These are phyloP conservation scores for Malurus melanocephalus DNA, from an alignment of 2,113 vertebrate species.

Conservation along the genomic window DNA sequence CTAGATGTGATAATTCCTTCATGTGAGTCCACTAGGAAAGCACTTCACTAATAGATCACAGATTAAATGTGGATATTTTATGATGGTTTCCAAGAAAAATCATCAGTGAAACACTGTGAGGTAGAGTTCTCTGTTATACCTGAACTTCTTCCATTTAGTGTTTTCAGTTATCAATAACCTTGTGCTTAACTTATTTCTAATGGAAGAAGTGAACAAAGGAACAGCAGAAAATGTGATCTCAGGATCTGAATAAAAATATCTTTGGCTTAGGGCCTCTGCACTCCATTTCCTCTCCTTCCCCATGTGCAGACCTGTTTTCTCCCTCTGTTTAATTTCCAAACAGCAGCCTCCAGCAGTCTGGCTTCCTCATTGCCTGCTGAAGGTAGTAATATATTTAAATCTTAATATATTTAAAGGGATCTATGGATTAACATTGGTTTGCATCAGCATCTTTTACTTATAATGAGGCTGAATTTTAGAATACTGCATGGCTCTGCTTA, in stretches of 20 bases:
- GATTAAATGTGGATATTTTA: not conserved
- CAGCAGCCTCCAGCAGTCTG: not conserved
- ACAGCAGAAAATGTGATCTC: constrained; percentile 5
- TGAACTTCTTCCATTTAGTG: constrained; percentile 26
- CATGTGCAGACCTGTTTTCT: not conserved
- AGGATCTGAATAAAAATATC: constrained; percentile 26
- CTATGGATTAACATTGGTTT: not conserved
- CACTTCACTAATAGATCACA: not conserved
- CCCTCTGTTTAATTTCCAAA: not conserved
- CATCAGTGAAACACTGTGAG: not conserved
- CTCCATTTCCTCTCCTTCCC: not conserved
- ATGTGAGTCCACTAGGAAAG: not conserved
- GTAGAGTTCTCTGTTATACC: not conserved
- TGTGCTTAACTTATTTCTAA: constrained; percentile 17
- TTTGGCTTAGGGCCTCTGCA: constrained; percentile 2
- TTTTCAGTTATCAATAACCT: constrained; percentile 45
- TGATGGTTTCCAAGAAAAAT: not conserved
- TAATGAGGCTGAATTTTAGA: not conserved
- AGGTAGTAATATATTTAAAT: not conserved
- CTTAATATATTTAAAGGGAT: not conserved
- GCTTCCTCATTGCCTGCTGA: not conserved
- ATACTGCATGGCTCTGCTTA: not conserved
- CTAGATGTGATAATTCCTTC: not conserved
- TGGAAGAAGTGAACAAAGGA: not conserved
- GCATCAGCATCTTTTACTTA: not conserved